Conservation (phyloP, 2,113 vertebrate genomes). For the Phainopepla nitens region DNA sequence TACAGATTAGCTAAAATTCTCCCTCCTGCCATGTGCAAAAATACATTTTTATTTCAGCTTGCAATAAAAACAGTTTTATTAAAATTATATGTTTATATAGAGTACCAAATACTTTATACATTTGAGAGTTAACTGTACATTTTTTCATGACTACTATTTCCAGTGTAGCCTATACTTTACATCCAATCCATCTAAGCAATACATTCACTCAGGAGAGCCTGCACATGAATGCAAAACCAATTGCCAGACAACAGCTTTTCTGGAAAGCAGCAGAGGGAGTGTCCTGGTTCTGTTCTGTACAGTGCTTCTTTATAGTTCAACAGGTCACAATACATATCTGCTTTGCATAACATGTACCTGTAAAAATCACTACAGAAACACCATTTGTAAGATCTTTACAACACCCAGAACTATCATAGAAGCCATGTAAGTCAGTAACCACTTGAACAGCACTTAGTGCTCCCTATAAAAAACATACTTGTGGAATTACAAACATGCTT, state of each 20-base stretch:
- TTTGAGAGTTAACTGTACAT: constrained; percentile 10
- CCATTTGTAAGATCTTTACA: constrained; percentile 32
- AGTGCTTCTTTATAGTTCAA: neutral
- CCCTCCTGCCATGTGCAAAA: neutral
- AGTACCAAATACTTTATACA: constrained; percentile 20
- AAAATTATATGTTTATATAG: constrained; percentile 42
- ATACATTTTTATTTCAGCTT: constrained; percentile 49
- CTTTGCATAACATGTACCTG: neutral
- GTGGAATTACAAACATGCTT: neutral
- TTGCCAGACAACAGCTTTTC: neutral
- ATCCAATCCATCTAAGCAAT: neutral
- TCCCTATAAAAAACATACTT: constrained; percentile 21
- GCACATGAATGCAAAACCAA: neutral
- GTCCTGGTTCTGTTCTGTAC: neutral
- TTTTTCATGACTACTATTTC: constrained; percentile 6
- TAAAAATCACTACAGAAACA: constrained; percentile 47
- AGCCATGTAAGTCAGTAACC: neutral
- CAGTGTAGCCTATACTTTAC: neutral
- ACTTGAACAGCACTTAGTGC: neutral
- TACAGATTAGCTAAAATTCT: neutral
- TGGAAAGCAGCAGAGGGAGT: neutral
- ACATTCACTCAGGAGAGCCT: neutral
- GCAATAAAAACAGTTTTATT: constrained; percentile 43
- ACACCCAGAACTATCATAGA: neutral
- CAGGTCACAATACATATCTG: constrained; percentile 50